Percentiles rank a stretch among this genome's conserved stretches.
Evolutionary conservation across 2,888 invertebrate species (phyloP).

Genomic region (Ditula angustiorana): DNA sequence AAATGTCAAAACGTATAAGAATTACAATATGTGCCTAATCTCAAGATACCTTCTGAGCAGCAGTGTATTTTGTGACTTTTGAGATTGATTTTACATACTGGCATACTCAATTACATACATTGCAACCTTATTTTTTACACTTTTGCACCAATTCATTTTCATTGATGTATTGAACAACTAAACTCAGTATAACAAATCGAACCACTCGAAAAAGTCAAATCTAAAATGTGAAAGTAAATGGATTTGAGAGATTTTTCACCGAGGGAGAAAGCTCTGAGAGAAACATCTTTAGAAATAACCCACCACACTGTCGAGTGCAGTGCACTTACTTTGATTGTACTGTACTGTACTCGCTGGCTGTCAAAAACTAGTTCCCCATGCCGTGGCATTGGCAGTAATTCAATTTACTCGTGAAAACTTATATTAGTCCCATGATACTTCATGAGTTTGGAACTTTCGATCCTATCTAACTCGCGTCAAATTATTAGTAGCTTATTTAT

Average conservation of each 20-base stretch:
- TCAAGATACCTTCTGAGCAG: no score
- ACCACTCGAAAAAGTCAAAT: constrained; percentile 42
- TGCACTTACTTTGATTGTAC: constrained; percentile 68
- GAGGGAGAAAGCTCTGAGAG: constrained; percentile 46
- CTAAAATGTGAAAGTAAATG: constrained; percentile 43
- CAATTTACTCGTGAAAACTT: constrained; percentile 14
- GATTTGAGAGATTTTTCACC: constrained; percentile 50
- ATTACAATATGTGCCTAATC: no score
- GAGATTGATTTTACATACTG: no score
- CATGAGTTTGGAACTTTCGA: constrained; percentile 27
- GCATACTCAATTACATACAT: no score
- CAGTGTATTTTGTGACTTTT: no score
- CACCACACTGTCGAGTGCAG: constrained; percentile 54
- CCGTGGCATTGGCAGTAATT: constrained; percentile 4
- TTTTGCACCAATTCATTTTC: no score
- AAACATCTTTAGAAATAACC: constrained; percentile 57
- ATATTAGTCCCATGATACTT: constrained; percentile 5
- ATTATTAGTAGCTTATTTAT: neutral
- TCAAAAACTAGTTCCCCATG: constrained; percentile 41
- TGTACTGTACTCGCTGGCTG: constrained; percentile 51
- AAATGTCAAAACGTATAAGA: no score
- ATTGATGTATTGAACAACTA: no score
- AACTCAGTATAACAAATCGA: constrained; percentile 73
- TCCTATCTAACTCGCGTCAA: neutral
- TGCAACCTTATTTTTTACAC: no score